These are phyloP conservation scores for Glaucidium brasilianum DNA, from an alignment of 2,113 vertebrate species.

Conservation along the genomic window DNA sequence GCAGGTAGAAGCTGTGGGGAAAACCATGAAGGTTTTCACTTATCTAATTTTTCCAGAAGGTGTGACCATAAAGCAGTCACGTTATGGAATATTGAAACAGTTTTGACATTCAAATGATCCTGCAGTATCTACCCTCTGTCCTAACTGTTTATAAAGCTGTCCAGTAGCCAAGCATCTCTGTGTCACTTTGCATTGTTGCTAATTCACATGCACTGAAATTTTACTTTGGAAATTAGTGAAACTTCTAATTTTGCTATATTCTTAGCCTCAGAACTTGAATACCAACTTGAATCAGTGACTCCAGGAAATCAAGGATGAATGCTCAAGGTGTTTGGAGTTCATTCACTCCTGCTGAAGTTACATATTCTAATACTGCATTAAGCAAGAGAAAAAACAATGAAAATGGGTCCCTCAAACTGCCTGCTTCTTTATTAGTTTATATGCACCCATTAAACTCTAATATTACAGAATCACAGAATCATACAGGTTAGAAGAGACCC, in stretches of 20 bases:
- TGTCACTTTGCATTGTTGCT: neutral
- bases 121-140: neutral
- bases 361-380: neutral
- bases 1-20: neutral
- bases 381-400: neutral
- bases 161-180: neutral
- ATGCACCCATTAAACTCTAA: neutral
- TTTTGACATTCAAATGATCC: neutral
- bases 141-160: neutral
- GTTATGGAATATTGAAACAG: neutral
- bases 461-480: too few species aligned
- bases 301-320: neutral
- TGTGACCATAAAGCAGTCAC: neutral
- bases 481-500: too few species aligned
- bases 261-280: slow-evolving; percentile 30
- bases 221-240: neutral
- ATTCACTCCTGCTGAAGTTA: neutral
- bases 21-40: neutral
- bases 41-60: neutral
- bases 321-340: neutral
- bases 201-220: neutral
- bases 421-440: neutral
- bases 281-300: neutral
- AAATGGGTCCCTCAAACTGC: neutral
- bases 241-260: neutral